Evolutionary conservation across 1,140 invertebrate genomes (phyloP).

Genomic region (Eurosta solidaginis): DNA sequence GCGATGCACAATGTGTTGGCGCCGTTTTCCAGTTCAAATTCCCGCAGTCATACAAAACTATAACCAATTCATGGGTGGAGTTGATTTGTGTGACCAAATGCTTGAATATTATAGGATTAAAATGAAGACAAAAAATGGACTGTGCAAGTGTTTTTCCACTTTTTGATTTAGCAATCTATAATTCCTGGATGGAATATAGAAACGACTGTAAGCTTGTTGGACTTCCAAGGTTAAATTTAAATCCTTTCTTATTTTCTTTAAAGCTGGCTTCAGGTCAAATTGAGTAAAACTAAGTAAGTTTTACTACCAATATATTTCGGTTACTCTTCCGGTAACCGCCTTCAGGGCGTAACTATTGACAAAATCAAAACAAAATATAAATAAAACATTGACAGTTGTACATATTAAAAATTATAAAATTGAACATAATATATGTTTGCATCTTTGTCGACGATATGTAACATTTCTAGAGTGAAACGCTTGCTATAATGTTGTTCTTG

Average conservation of each 20-base stretch:
- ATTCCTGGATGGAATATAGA: slow-evolving; percentile 35
- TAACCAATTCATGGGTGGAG: slow-evolving; percentile 34
- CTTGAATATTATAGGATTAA: slow-evolving; percentile 36
- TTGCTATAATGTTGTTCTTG: too few species aligned
- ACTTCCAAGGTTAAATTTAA: not conserved
- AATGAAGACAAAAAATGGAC: slow-evolving; percentile 37
- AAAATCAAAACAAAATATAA: too few species aligned
- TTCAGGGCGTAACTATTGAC: too few species aligned
- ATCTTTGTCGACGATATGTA: too few species aligned
- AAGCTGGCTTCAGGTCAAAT: too few species aligned
- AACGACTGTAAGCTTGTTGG: not conserved
- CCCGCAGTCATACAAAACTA: slow-evolving; percentile 30
- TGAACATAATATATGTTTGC: too few species aligned
- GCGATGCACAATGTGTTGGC: not conserved
- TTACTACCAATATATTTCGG: too few species aligned
- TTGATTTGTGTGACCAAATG: slow-evolving; percentile 35
- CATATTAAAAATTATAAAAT: too few species aligned
- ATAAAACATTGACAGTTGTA: too few species aligned
- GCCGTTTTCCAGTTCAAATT: slow-evolving; percentile 27
- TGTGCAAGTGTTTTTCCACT: slow-evolving; percentile 36
- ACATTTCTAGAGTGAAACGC: too few species aligned
- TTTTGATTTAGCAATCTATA: slow-evolving; percentile 37
- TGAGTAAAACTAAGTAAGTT: too few species aligned
- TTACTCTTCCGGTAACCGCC: too few species aligned
- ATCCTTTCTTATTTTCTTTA: not conserved